These are phyloP conservation scores for Eupithecia abbreviata DNA, from an alignment of 2,888 invertebrate species.

Conservation along the genomic window DNA sequence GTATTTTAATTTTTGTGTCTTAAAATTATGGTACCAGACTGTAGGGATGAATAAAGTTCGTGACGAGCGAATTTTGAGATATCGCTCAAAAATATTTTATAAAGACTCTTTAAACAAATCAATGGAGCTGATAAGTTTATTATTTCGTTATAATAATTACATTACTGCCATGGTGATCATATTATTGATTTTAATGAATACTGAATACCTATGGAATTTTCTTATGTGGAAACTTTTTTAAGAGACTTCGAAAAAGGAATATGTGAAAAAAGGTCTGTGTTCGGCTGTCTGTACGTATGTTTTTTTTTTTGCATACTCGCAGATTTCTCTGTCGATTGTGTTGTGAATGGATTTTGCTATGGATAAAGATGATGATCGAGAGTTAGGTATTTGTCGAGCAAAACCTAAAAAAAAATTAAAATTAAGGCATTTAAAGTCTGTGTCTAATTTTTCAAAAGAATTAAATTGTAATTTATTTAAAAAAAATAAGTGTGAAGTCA, in stretches of 20 bases:
- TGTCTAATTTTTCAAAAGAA: background rate
- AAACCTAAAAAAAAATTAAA: too few relatives aligned
- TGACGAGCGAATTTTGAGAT: conserved; percentile 46
- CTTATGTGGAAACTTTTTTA: background rate
- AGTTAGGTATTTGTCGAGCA: too few relatives aligned
- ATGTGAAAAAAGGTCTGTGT: background rate
- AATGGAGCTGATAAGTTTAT: background rate
- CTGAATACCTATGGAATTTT: background rate
- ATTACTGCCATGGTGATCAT: background rate
- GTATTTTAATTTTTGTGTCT: background rate
- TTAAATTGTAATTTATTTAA: background rate
- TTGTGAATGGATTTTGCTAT: too few relatives aligned
- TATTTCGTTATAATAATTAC: background rate
- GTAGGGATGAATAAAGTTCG: conserved; percentile 49
- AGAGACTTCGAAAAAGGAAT: background rate
- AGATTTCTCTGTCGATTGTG: too few relatives aligned
- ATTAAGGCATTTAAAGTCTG: background rate
- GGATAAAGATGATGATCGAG: too few relatives aligned
- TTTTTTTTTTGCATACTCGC: too few relatives aligned
- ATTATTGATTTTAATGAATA: background rate
- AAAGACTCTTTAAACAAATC: background rate
- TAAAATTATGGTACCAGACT: background rate
- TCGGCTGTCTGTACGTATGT: background rate
- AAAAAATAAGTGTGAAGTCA: background rate
- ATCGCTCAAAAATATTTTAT: background rate